Evolutionary conservation across 1,140 invertebrate species (phyloP), one percentile per base, ranked within the genome.

Genomic region (Agrilus planipennis): DNA sequence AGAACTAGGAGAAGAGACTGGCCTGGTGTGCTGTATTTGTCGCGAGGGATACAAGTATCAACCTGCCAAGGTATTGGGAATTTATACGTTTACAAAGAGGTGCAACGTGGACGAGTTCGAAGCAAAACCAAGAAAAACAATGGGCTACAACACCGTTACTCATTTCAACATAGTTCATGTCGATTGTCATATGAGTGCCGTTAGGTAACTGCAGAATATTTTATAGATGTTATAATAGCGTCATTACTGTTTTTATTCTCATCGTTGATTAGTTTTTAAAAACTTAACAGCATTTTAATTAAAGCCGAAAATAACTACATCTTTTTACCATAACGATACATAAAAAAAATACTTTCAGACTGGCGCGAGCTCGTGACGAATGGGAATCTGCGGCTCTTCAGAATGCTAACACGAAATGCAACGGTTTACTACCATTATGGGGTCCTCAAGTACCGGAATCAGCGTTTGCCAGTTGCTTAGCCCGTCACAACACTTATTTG

Each of bases 161-260:
- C 93, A 98, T 69, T 97, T 97, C 67, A 98, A 98, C 66, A 81
- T 97, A 9, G 90, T 99, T 3, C 94, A 99, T 65, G 82, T 96
- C 9, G 92, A 98, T 60, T 99, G 94, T 60, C 93, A 99, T 63
- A 90, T 92, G 73, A 89, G 89, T 7, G 93, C 93, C 32, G 92
- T 98, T 0, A 75, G 79, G 73, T 78, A 60, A 35, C 18, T 44
- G n/a, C n/a, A n/a, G n/a, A n/a, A n/a, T n/a, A n/a, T n/a, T n/a
- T n/a, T n/a, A n/a, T n/a, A n/a, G n/a, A n/a, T n/a, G n/a, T n/a
- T n/a, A n/a, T n/a, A n/a, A n/a, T n/a, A n/a, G n/a, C n/a, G n/a
- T n/a, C n/a, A n/a, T n/a, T n/a, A n/a, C n/a, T n/a, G n/a, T n/a
- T n/a, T n/a, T n/a, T n/a, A n/a, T n/a, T n/a, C n/a, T n/a, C n/a